These are phyloP conservation scores for Cancer borealis DNA, from an alignment of 2,888 invertebrate genomes.

Conservation along the genomic window DNA sequence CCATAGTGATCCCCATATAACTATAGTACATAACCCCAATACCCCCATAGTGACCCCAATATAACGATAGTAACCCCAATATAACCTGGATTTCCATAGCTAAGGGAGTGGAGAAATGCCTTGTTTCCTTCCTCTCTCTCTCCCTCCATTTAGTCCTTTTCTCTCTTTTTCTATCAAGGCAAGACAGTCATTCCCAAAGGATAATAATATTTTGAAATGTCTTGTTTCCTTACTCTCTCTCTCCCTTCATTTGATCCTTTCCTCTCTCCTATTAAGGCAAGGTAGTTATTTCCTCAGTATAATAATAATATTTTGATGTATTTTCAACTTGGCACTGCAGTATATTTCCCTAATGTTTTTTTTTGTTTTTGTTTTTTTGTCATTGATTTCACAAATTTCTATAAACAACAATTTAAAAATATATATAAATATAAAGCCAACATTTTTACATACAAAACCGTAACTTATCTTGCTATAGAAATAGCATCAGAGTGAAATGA, in stretches of 20 bases:
- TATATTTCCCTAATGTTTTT: constrained; percentile 11
- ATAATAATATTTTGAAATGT: not conserved
- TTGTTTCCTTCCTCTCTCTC: not conserved
- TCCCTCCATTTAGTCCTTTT: not conserved
- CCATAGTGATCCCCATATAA: too few relatives aligned
- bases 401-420: not conserved
- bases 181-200: not conserved
- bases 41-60: not conserved
- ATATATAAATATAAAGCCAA: not conserved
- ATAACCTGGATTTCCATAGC: not conserved
- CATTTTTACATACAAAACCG: not conserved
- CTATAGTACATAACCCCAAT: not conserved
- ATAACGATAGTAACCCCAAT: not conserved
- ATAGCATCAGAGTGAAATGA: not conserved
- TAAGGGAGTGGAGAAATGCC: not conserved
- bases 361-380: too few relatives aligned
- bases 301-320: not conserved
- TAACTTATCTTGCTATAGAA: not conserved
- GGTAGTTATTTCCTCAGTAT: not conserved
- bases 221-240: not conserved
- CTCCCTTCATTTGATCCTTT: not conserved
- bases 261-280: not conserved
- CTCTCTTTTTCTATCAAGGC: not conserved
- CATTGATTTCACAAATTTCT: not conserved
- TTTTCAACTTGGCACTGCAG: constrained; percentile 4